Evolutionary conservation across 2,797 vertebrate species (phyloP).

Genomic region (Brotula barbata): DNA sequence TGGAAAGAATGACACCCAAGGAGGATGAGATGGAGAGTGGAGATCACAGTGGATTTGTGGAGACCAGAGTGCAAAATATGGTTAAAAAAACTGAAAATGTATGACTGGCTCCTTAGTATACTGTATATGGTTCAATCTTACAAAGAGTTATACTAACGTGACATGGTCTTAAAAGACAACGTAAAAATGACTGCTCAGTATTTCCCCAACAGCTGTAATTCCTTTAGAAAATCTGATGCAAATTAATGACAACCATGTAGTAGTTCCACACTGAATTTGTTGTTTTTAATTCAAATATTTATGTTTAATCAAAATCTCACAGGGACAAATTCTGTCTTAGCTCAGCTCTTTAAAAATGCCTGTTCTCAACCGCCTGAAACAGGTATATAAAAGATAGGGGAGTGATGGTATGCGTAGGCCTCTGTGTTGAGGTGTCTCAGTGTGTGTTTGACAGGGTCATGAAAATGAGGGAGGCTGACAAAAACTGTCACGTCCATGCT

Average conservation of each 20-base stretch:
- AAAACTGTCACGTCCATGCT: conserved; percentile 44
- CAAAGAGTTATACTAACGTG: too few relatives aligned
- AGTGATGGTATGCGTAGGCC: background rate
- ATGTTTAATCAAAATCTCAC: conserved; percentile 6
- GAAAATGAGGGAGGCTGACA: conserved; percentile 56
- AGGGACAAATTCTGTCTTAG: background rate
- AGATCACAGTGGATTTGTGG: background rate
- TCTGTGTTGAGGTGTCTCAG: conserved; percentile 15
- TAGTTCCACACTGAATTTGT: too few relatives aligned
- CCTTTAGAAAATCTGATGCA: too few relatives aligned
- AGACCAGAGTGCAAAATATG: background rate
- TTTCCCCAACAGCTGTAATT: too few relatives aligned
- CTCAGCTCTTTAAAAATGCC: background rate
- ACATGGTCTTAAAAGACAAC: too few relatives aligned
- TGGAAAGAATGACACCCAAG: background rate
- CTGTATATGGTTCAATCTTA: too few relatives aligned
- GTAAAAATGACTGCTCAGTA: too few relatives aligned
- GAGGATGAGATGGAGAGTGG: too few relatives aligned
- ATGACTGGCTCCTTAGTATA: too few relatives aligned
- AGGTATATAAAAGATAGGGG: background rate
- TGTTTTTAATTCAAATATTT: too few relatives aligned
- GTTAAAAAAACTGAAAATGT: background rate
- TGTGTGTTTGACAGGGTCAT: conserved; percentile 39
- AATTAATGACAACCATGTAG: too few relatives aligned
- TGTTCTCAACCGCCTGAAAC: background rate